These are phyloP conservation scores for Vidua chalybeata DNA, from an alignment of 2,113 vertebrate genomes.

Conservation along the genomic window DNA sequence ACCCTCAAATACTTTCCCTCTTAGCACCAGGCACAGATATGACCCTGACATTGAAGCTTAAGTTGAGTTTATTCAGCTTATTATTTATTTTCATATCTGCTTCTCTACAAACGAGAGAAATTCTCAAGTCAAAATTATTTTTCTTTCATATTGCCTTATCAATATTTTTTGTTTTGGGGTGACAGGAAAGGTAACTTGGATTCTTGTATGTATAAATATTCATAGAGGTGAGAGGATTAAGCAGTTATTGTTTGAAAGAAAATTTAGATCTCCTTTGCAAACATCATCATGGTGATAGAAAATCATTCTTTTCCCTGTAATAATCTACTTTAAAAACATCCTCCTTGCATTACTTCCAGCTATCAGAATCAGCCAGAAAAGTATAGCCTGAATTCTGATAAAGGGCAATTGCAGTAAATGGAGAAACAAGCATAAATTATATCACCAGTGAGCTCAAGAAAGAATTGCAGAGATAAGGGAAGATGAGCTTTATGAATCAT, in stretches of 20 bases:
- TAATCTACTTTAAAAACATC: conserved; percentile 1
- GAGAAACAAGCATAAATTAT: neutral
- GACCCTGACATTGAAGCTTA: neutral
- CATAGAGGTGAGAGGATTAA: neutral
- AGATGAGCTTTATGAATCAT: neutral
- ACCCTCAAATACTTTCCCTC: neutral
- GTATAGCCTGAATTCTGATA: neutral
- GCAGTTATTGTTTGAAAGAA: neutral
- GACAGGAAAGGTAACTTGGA: neutral
- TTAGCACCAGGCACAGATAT: neutral
- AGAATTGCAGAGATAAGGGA: neutral
- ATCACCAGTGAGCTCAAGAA: neutral
- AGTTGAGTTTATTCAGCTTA: neutral
- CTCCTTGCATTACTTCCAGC: neutral
- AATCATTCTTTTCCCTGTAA: neutral
- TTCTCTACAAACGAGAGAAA: neutral
- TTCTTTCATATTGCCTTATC: neutral
- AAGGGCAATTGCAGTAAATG: neutral
- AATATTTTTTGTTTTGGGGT: neutral
- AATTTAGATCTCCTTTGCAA: neutral
- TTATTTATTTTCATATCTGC: neutral
- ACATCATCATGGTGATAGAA: neutral
- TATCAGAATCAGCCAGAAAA: neutral
- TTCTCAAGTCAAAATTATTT: neutral
- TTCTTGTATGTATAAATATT: neutral